Percentiles rank a stretch among this genome's conserved stretches.
Evolutionary conservation across 2,797 vertebrate species (phyloP).

Genomic region (Chelon auratus): DNA sequence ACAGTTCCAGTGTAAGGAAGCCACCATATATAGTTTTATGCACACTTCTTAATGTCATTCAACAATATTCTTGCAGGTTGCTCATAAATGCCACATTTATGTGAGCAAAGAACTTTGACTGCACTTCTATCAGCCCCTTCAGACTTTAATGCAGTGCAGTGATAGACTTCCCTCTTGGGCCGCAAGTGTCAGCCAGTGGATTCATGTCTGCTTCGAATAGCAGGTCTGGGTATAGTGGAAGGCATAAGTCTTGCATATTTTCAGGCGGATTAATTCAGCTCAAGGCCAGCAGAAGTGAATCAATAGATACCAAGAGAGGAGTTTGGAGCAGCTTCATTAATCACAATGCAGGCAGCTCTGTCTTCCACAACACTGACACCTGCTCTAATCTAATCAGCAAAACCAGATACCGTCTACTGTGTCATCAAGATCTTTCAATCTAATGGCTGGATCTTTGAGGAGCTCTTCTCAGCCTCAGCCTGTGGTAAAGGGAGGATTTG

Average conservation of each 20-base stretch:
- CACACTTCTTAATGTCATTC: constrained; percentile 8
- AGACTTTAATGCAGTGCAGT: constrained; percentile 30
- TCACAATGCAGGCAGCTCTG: constrained; percentile 66
- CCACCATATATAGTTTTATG: neutral
- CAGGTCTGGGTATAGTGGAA: constrained; percentile 45
- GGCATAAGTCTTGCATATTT: constrained; percentile 75
- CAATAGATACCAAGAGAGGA: constrained; percentile 73
- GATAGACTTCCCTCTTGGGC: constrained; percentile 51
- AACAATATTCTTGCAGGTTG: neutral
- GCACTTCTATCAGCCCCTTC: constrained; percentile 10
- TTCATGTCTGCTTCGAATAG: constrained; percentile 62
- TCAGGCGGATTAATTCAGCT: constrained; percentile 74
- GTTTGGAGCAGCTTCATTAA: constrained; percentile 77
- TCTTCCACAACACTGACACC: constrained; percentile 68
- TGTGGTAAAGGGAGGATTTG: constrained; percentile 24
- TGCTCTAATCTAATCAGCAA: constrained; percentile 68
- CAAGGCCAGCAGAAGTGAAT: constrained; percentile 57
- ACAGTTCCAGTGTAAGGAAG: neutral
- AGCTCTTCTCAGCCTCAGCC: constrained; percentile 32
- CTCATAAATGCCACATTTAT: constrained; percentile 19
- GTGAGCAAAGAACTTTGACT: constrained; percentile 21
- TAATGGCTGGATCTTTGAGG: constrained; percentile 16
- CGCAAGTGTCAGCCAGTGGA: constrained; percentile 63
- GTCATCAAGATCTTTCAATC: constrained; percentile 61
- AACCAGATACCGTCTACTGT: constrained; percentile 34